Evolutionary conservation across 2,113 vertebrate genomes (phyloP).

Genomic region (Mohoua ochrocephala): DNA sequence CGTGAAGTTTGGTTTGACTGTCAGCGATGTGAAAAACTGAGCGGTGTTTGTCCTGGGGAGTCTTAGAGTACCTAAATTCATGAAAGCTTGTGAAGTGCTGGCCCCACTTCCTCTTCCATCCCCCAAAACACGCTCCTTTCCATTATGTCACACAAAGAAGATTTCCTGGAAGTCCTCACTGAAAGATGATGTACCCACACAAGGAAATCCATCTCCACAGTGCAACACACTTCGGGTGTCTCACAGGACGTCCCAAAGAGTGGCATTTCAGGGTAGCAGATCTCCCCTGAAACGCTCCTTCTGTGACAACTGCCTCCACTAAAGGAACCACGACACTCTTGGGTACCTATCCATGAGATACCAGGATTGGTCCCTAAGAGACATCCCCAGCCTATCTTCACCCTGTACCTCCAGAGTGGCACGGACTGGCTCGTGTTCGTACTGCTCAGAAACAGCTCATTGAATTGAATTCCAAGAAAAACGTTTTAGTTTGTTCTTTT

Average conservation of each 20-base stretch:
- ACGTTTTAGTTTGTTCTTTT: not conserved
- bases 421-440: not conserved
- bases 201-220: not conserved
- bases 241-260: not conserved
- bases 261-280: not conserved
- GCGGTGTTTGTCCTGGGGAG: not conserved
- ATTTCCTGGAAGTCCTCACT: not conserved
- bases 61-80: not conserved
- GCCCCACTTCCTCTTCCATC: not conserved
- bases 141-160: not conserved
- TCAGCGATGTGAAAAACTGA: not conserved
- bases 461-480: not conserved
- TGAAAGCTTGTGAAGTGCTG: not conserved
- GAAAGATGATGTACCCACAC: slow-evolving; percentile 13
- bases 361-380: not conserved
- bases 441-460: not conserved
- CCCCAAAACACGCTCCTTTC: not conserved
- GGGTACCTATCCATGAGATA: not conserved
- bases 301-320: not conserved
- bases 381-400: not conserved
- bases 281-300: not conserved
- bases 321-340: not conserved
- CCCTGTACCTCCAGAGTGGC: not conserved
- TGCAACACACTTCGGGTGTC: not conserved
- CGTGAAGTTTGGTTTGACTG: not conserved